Base-by-base conservation (phyloP, 2,888 invertebrate species). In the Lochmaea crataegi region DNA sequence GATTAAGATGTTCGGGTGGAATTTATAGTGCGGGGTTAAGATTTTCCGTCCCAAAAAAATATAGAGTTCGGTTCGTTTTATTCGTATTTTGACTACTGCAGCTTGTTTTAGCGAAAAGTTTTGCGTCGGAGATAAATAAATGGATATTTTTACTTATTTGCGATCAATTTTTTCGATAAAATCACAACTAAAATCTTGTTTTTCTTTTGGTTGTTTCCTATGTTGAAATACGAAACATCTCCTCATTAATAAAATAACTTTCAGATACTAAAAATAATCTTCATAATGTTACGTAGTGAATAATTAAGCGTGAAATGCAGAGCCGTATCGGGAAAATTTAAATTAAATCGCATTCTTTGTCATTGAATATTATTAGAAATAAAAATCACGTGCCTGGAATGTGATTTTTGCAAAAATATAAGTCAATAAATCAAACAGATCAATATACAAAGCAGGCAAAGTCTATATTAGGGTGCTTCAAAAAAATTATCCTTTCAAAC, bases 241-340 rank as follows among this genome's bases (percentile, higher is more conserved):
- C 42, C 63, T 71, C 63, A 71, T 74, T 68, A 74, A 71, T 65
- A 74, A 74, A 74, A 71, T 71, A 74, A 68, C 68, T 64, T 74
- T 74, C 60, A 42, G 71, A 74, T 60, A 60, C 74, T 76, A 76
- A 76, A 76, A 74, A 76, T 76, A 74, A 73, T 73, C 65, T 58
- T 45, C 67, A 72, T 72, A 73, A 71, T 70, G 73, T 74, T 76
- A 74, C 71, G 76, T 71, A 68, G 74, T 74, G 70, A 74, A 76
- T 76, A 71, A 76, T 74, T 76, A 74, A 76, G 74, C 68, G 67
- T 63, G 64, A 68, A 61, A 72, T 57, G 16, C 61, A 61, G 38
- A 61, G n/a, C 41, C 61, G 61, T 45, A 11, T 1, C 12, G 32
- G 32, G 7, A 10, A 45, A 45, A 0, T 4, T 45, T 10, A 45